Evolutionary conservation across 2,797 vertebrate genomes (phyloP).

Genomic region (Xenopus petersii): DNA sequence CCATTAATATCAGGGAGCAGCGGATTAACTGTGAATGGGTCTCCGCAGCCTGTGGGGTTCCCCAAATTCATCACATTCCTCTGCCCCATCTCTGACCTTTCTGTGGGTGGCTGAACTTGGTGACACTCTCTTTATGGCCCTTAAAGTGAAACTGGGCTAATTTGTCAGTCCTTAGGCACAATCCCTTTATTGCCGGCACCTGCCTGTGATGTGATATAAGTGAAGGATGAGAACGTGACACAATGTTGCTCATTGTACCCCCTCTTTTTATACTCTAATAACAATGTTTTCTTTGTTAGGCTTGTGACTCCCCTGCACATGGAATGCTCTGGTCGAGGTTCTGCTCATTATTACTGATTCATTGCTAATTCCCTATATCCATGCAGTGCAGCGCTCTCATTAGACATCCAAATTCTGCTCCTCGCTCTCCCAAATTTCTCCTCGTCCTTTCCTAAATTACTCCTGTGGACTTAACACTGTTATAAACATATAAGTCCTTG

Average conservation of each 20-base stretch:
- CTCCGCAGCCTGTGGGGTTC: not conserved
- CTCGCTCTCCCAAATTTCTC: too few relatives aligned
- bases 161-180: constrained; percentile 14
- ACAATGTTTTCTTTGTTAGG: constrained; percentile 31
- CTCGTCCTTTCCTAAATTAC: too few relatives aligned
- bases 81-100: constrained; percentile 9
- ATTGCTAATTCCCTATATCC: too few relatives aligned
- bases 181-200: constrained; percentile 27
- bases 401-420: too few relatives aligned
- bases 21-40: not conserved
- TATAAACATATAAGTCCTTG: too few relatives aligned
- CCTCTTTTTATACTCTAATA: constrained; percentile 8
- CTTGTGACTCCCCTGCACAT: constrained; percentile 1
- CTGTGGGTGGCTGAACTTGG: constrained; percentile 29
- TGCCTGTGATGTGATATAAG: constrained; percentile 14
- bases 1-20: too few relatives aligned
- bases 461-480: too few relatives aligned
- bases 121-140: not conserved
- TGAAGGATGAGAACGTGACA: constrained; percentile 14
- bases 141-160: constrained; percentile 3
- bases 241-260: constrained; percentile 20
- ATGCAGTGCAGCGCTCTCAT: too few relatives aligned
- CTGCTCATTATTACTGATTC: not conserved
- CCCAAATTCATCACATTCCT: not conserved
- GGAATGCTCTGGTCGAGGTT: constrained; percentile 2